These are phyloP conservation scores for Cybosia mesomella DNA, from an alignment of 2,888 invertebrate genomes.

Conservation along the genomic window DNA sequence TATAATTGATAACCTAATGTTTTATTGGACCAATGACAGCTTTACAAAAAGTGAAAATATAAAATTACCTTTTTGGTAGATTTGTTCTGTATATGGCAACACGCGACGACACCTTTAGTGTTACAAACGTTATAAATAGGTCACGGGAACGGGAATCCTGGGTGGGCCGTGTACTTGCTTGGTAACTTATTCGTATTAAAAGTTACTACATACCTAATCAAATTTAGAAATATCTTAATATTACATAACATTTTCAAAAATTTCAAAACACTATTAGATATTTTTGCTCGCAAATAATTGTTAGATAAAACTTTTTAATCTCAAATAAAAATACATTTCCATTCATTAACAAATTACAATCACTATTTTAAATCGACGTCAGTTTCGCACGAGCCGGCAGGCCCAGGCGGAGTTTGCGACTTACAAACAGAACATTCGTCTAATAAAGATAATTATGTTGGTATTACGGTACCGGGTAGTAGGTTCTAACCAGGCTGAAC, in stretches of 20 bases:
- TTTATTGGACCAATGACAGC: too few species aligned
- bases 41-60: too few species aligned
- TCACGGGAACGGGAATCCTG: too few species aligned
- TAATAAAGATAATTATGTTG: constrained; percentile 45
- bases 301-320: neutral
- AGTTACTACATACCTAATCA: neutral
- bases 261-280: neutral
- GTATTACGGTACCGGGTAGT: constrained; percentile 47
- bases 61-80: too few species aligned
- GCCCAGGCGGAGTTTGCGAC: neutral
- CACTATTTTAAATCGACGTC: neutral
- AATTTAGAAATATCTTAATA: neutral
- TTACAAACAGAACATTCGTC: constrained; percentile 25
- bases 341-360: neutral
- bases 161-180: too few species aligned
- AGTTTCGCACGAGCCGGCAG: neutral
- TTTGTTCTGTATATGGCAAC: too few species aligned
- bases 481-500: constrained; percentile 37
- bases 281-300: neutral
- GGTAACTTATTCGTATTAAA: too few species aligned
- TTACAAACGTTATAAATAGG: too few species aligned
- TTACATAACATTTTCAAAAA: constrained; percentile 1
- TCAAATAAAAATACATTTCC: neutral
- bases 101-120: too few species aligned
- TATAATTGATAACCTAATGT: too few species aligned